A percentile compares a stretch with the other conserved stretches of the same genome.
Evolutionary conservation across 2,113 vertebrate genomes (phyloP).

Genomic region (Gobius niger): DNA sequence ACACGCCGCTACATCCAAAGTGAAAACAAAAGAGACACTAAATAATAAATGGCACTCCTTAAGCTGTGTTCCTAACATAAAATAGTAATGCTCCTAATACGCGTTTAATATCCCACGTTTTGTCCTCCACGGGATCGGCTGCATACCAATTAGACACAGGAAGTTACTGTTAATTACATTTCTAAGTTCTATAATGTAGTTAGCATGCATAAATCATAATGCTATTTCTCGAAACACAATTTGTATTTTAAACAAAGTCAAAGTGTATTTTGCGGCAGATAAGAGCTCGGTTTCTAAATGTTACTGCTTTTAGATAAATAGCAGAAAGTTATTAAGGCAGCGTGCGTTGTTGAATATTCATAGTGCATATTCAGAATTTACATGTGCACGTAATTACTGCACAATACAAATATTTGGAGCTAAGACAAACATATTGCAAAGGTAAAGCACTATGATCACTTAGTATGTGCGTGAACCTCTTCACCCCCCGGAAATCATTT

Average conservation of each 20-base stretch:
- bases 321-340: slow-evolving; percentile 33
- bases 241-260: slow-evolving; percentile 65
- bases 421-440: neutral
- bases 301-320: slow-evolving; percentile 44
- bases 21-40: slow-evolving; percentile 65
- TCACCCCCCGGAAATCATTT: too few species aligned
- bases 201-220: slow-evolving; percentile 78
- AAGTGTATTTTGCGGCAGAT: slow-evolving; percentile 64
- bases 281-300: slow-evolving; percentile 33
- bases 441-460: neutral
- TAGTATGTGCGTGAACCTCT: too few species aligned
- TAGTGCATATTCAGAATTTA: neutral
- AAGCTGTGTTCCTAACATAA: slow-evolving; percentile 72
- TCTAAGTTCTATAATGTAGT: slow-evolving; percentile 75
- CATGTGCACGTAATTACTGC: neutral
- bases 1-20: slow-evolving; percentile 32
- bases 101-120: slow-evolving; percentile 65
- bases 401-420: neutral
- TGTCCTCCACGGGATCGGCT: slow-evolving; percentile 69
- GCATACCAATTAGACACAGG: slow-evolving; percentile 69
- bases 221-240: slow-evolving; percentile 69
- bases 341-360: slow-evolving; percentile 17
- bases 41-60: slow-evolving; percentile 76
- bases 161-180: slow-evolving; percentile 73
- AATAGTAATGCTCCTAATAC: slow-evolving; percentile 72